Evolutionary conservation across 2,888 invertebrate genomes (phyloP), one percentile per base, ranked within the genome.

Genomic region (Cancer borealis): DNA sequence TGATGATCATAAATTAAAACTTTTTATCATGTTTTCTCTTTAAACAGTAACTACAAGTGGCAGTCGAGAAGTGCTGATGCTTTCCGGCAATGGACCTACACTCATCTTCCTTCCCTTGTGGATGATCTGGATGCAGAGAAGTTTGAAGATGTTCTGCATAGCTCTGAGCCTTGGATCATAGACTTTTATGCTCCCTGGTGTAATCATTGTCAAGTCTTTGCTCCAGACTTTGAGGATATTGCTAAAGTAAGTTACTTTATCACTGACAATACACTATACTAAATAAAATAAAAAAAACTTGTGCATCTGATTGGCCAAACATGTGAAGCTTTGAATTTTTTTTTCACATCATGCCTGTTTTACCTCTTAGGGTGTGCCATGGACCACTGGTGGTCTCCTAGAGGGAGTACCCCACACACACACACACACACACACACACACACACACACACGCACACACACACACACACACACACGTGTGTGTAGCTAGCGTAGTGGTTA

Each of bases 21-120:
- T 66, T 17, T 66, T 4, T 66, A 21, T 10, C n/a, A 73, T 26
- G n/a, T 0, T 60, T 10, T 10, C 21, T 21, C 17, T 39, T 14
- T 17, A 8, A 39, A 39, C 84, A 84, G 84, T 84, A 30, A 84
- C 10, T 84, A 84, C 39, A 10, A 84, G 39, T 30, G 39, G 39
- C 84, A 84, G 84, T 84, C 84, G 0, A 84, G 84, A 14, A 84
- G 84, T 96, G 97, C 97, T 0, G 96, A 97, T 12, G 97, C 98
- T 0, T 96, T 98, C 93, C 97, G 97, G 95, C 96, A 97, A 93
- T 98, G 98, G 98, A 96, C 97, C 14, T 97, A 97, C 92, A 97
- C 97, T 94, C 97, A 97, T 96, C 96, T 98, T 49, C 98, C 98
- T 0, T 97, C 97, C 6, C 96, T 97, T 95, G 97, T 98, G 0